A percentile compares a stretch with the other conserved stretches of the same genome.
Conservation (phyloP, 2,797 vertebrate genomes). For the Microctenopoma lineatum region DNA sequence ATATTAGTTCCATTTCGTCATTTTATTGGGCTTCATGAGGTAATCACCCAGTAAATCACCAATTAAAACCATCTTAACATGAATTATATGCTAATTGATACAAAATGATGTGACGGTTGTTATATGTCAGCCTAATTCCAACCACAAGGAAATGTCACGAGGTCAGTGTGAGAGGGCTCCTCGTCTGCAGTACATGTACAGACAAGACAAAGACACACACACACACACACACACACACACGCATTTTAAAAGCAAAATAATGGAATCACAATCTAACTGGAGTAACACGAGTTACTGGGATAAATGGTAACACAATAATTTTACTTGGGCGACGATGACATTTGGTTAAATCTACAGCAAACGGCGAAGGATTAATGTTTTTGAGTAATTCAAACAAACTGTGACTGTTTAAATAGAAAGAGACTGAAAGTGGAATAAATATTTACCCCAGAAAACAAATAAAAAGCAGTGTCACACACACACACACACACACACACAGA, state of each 20-base stretch:
- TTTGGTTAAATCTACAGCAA: too few species aligned
- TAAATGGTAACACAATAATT: too few species aligned
- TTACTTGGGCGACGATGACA: too few species aligned
- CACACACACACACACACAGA: too few species aligned
- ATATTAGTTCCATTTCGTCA: conserved; percentile 26
- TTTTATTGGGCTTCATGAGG: conserved; percentile 49
- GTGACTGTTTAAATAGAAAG: conserved; percentile 29
- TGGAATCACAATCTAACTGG: too few species aligned
- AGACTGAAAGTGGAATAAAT: conserved; percentile 44
- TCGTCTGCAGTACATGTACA: too few species aligned
- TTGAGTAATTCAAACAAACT: conserved; percentile 4
- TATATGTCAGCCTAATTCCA: conserved; percentile 47
- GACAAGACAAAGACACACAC: too few species aligned
- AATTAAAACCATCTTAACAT: conserved; percentile 62
- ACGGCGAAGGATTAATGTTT: too few species aligned
- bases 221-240: too few species aligned
- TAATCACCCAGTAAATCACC: conserved; percentile 69
- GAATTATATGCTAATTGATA: conserved; percentile 56
- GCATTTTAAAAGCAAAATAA: too few species aligned
- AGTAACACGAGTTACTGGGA: too few species aligned
- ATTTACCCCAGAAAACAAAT: conserved; percentile 54
- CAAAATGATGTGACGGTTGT: conserved; percentile 40
- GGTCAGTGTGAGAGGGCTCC: not conserved
- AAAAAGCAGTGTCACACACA: conserved; percentile 24
- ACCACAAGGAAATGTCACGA: not conserved